A percentile compares a stretch with the other conserved stretches of the same genome.
These are phyloP conservation scores for Catharus bicknelli DNA, from an alignment of 2,113 vertebrate genomes.

Conservation along the genomic window DNA sequence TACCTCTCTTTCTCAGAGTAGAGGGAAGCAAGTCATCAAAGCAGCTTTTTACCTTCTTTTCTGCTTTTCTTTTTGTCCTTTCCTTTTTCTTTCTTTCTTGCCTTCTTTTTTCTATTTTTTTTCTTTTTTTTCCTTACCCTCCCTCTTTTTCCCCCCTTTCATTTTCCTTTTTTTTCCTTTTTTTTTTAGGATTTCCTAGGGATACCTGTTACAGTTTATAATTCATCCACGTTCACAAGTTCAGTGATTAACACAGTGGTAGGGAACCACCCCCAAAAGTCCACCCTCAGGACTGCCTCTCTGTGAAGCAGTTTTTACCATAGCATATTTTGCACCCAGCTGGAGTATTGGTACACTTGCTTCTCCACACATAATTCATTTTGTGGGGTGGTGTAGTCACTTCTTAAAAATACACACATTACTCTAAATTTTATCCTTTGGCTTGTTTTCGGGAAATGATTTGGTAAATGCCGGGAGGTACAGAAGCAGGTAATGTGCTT, in stretches of 20 bases:
- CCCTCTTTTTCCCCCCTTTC: accelerated
- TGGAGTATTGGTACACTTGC: neutral
- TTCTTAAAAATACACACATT: neutral
- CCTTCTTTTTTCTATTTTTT: neutral
- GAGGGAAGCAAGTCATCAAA: neutral
- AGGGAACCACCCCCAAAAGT: neutral
- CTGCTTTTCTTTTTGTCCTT: neutral
- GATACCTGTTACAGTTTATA: neutral
- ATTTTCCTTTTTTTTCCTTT: no score
- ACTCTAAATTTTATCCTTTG: neutral
- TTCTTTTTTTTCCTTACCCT: no score
- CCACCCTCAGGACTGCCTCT: neutral
- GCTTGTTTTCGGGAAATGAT: neutral
- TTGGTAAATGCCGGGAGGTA: neutral
- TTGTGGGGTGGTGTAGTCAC: neutral
- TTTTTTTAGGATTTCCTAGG: neutral
- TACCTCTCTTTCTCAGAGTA: neutral
- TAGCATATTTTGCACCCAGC: accelerated
- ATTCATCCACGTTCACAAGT: neutral
- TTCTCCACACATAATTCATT: neutral
- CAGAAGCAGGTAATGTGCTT: neutral
- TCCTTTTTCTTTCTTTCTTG: neutral
- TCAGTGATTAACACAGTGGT: neutral
- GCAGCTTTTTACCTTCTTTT: neutral
- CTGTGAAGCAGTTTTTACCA: accelerated